phyloP scores from a whole-genome alignment of 23 tunicate species.

The Trididemnum miniatum region DNA sequence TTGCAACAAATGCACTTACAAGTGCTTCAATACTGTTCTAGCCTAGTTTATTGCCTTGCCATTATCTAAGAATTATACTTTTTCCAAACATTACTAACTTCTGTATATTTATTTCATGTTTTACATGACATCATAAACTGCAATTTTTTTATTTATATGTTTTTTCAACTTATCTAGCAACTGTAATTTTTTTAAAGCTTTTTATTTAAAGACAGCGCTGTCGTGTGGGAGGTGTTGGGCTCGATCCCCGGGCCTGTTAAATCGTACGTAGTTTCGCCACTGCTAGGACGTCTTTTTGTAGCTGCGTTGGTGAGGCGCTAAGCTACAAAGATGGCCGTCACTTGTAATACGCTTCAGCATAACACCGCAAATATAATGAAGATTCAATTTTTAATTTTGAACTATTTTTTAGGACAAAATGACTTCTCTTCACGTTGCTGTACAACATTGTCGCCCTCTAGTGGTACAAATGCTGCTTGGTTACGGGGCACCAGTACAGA shows the following conservation, averaged over 20 bases:
- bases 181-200: too few species aligned
- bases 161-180: too few species aligned
- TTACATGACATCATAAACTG: too few species aligned
- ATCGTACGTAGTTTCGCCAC: neutral
- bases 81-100: too few species aligned
- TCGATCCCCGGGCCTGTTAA: neutral
- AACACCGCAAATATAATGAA: neutral
- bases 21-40: too few species aligned
- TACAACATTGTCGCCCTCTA: constrained; percentile 61
- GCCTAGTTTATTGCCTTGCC: too few species aligned
- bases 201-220: too few species aligned
- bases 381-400: too few species aligned
- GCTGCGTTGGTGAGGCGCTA: neutral
- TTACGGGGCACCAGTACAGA: constrained; percentile 87
- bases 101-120: too few species aligned
- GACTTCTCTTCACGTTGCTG: constrained; percentile 89
- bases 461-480: constrained; percentile 91
- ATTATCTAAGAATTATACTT: too few species aligned
- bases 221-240: neutral
- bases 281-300: neutral
- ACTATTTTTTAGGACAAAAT: constrained; percentile 63
- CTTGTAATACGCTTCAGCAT: neutral
- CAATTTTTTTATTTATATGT: too few species aligned
- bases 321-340: neutral
- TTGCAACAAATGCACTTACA: too few species aligned